Evolutionary conservation across 1,140 invertebrate genomes (phyloP).

Genomic region (Trichonephila clavata): DNA sequence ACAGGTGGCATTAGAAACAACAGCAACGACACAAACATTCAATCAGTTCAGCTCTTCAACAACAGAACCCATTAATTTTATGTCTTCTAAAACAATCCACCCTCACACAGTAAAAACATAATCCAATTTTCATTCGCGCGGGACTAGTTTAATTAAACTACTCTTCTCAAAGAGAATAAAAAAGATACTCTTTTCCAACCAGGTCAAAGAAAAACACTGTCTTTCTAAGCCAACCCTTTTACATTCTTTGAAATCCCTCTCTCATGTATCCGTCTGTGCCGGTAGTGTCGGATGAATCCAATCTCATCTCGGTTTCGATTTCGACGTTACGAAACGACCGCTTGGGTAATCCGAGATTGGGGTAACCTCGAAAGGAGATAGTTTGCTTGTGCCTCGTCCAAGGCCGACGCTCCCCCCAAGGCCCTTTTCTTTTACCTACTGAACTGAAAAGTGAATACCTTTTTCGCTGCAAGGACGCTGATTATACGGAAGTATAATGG

Average conservation of each 20-base stretch:
- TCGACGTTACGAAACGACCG: neutral
- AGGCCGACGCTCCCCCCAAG: neutral
- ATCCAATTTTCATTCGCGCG: neutral
- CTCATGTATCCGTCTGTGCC: neutral
- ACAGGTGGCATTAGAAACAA: no score
- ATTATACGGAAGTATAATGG: no score
- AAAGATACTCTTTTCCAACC: neutral
- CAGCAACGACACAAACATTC: no score
- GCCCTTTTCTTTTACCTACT: neutral
- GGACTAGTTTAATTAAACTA: neutral
- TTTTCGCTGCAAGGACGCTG: neutral
- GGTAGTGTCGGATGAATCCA: constrained; percentile 7
- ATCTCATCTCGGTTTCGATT: constrained; percentile 15
- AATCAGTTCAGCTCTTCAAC: no score
- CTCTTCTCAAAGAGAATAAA: neutral
- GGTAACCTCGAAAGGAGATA: constrained; percentile 3
- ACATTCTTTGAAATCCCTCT: no score
- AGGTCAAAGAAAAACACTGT: neutral
- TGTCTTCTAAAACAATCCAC: neutral
- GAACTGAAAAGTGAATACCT: neutral
- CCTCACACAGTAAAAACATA: neutral
- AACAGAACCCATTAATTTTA: neutral
- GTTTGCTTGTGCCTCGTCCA: neutral
- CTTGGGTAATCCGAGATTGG: neutral
- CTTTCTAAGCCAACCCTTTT: no score